Evolutionary conservation across 2,888 invertebrate genomes (phyloP).

Genomic region (Acleris sparsana): DNA sequence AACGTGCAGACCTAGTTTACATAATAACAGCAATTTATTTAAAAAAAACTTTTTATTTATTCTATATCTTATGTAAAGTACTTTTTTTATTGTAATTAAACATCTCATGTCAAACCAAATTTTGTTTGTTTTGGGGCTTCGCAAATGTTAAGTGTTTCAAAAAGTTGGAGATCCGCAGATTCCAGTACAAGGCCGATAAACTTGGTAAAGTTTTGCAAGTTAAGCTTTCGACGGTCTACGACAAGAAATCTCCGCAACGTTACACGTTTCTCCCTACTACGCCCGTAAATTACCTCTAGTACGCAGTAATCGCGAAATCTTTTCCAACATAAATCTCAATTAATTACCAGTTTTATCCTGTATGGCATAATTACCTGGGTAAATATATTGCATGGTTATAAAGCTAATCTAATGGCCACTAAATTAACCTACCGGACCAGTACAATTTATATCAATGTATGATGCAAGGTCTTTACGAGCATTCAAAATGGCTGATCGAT

Average conservation of each 20-base stretch:
- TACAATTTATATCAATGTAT: no score
- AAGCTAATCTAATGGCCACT: constrained; percentile 14
- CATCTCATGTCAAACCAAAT: no score
- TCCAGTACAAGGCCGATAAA: constrained; percentile 2
- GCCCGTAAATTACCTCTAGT: constrained; percentile 26
- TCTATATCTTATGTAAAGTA: no score
- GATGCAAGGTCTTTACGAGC: no score
- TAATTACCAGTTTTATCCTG: constrained; percentile 29
- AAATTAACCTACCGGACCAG: constrained; percentile 9
- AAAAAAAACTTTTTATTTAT: no score
- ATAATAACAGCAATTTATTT: no score
- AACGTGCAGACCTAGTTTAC: no score
- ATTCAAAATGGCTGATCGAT: no score
- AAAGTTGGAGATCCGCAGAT: no score
- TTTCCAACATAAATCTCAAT: constrained; percentile 32
- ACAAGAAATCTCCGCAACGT: constrained; percentile 33
- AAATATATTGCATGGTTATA: constrained; percentile 18
- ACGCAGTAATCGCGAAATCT: constrained; percentile 29
- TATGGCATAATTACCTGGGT: constrained; percentile 26
- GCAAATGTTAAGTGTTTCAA: no score
- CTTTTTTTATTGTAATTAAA: no score
- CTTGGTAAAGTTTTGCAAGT: constrained; percentile 8
- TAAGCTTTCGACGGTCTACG: constrained; percentile 39
- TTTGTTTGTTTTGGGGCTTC: no score
- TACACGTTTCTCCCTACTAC: constrained; percentile 29